phyloP scores from a whole-genome alignment of 2,113 vertebrate species.

The Hystrix brachyura region DNA sequence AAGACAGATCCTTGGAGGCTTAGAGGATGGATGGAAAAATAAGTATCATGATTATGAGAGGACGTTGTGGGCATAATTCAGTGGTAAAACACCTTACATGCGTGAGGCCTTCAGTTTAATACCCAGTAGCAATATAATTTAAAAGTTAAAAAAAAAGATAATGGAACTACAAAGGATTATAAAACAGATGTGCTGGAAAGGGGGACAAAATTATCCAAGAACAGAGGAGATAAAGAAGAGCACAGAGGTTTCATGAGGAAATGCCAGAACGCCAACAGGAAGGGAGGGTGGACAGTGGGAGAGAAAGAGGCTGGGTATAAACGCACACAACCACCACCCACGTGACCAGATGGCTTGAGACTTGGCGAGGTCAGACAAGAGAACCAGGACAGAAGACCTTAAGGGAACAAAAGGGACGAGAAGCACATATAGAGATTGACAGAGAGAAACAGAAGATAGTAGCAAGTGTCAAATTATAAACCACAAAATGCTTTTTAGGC shows the following conservation, averaged over 20 bases:
- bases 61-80: neutral
- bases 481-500: neutral
- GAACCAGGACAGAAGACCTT: neutral
- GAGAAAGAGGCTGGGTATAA: neutral
- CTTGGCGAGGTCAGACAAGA: neutral
- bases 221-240: neutral
- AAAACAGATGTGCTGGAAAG: neutral
- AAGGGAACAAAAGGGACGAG: neutral
- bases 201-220: neutral
- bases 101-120: neutral
- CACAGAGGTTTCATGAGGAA: neutral
- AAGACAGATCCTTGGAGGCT: neutral
- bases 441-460: neutral
- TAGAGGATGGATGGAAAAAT: neutral
- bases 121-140: neutral
- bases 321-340: neutral
- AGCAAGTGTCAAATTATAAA: neutral
- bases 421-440: neutral
- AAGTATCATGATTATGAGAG: neutral
- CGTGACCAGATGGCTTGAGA: neutral
- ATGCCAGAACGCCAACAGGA: neutral
- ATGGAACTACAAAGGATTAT: neutral
- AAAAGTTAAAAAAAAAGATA: neutral
- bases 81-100: neutral
- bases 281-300: neutral